Evolutionary conservation across 2,113 vertebrate genomes (phyloP).

Genomic region (Ammodramus savannarum): DNA sequence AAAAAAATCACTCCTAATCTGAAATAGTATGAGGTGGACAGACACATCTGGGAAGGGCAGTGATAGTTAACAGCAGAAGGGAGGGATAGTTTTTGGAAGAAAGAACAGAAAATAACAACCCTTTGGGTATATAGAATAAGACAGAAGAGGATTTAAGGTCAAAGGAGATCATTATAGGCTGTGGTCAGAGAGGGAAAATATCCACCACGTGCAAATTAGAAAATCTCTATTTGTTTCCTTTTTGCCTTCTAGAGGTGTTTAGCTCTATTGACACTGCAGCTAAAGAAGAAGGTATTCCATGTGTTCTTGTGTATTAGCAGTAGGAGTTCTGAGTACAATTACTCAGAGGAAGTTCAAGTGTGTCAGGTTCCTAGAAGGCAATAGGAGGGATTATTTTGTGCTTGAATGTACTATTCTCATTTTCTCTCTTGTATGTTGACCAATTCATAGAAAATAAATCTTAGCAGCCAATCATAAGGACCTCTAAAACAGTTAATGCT

Average conservation of each 20-base stretch:
- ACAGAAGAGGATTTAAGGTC: not conserved
- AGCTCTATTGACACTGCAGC: not conserved
- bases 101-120: not conserved
- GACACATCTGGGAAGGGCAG: not conserved
- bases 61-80: not conserved
- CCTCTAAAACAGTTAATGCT: not conserved
- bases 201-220: not conserved
- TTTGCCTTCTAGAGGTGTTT: not conserved
- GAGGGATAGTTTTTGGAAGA: not conserved
- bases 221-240: not conserved
- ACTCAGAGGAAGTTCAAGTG: not conserved
- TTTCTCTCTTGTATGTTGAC: not conserved
- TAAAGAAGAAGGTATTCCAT: not conserved
- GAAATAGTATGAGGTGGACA: not conserved
- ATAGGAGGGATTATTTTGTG: not conserved
- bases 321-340: not conserved
- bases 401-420: not conserved
- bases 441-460: not conserved
- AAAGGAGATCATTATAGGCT: not conserved
- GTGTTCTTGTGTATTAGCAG: not conserved
- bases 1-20: not conserved
- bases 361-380: not conserved
- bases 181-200: not conserved
- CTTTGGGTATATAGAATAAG: not conserved
- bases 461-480: not conserved